Evolutionary conservation across 1,140 invertebrate species (phyloP), one percentile per base, ranked within the genome.

Genomic region (Drosophila parvula): DNA sequence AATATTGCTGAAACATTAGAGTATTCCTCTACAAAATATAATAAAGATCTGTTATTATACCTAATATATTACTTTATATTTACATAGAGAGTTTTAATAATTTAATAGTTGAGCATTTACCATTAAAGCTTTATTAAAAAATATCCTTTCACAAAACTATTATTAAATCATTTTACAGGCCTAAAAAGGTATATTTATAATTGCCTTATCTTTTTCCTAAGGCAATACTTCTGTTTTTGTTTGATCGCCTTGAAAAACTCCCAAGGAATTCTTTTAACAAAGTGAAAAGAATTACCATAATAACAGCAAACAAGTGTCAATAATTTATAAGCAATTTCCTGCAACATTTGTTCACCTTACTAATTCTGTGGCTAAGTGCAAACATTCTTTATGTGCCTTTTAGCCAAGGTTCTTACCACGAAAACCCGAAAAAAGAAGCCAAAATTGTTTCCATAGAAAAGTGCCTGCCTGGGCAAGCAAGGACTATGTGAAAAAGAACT

Each of bases 401-500:
- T 12, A 38, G 10, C 44, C 65, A 68, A 34, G 28, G 12, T 18
- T 14, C n/a, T 5, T 8, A 11, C 27, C 28, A 51, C 32, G 45
- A 28, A 45, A 61, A 18, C 5, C 32, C 32, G 16, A 34, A 12
- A n/a, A 65, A 69, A 65, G 28, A 28, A 67, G 30, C 53, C 55
- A 11, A n/a, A 28, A 40, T 57, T 38, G 45, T 70, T 45, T 60
- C 56, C 65, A 47, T 59, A 60, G 32, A 60, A 70, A 55, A 50
- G 18, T 43, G 22, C 60, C 16, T 18, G 43, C 36, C 57, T 34
- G 36, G 36, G 28, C 36, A 40, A n/a, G 18, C 32, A 53, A 71
- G 55, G 47, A 59, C 47, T 59, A 38, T 34, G 48, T 34, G 48
- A 22, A 55, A 63, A 74, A 67, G 67, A 71, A 78, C 67, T 80